A percentile compares a stretch with the other conserved stretches of the same genome.
phyloP scores from a whole-genome alignment of 2,888 invertebrate species.

The Anthrax anthrax region DNA sequence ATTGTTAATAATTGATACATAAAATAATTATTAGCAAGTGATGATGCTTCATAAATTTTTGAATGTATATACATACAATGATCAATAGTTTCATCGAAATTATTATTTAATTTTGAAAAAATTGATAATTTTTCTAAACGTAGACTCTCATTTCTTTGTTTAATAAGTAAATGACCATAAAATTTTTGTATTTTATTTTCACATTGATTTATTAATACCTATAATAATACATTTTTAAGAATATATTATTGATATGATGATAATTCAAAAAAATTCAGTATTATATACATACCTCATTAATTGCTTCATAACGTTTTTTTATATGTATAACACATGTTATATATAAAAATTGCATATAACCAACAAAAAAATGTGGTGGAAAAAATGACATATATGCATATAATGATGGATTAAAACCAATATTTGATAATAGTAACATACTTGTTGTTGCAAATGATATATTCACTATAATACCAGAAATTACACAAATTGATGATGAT shows the following conservation, averaged over 20 bases:
- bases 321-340: slow-evolving; percentile 16
- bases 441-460: slow-evolving; percentile 17
- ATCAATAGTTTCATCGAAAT: slow-evolving; percentile 25
- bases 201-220: background rate
- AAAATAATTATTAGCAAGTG: slow-evolving; percentile 33
- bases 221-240: no score
- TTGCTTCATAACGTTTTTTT: slow-evolving; percentile 17
- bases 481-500: slow-evolving; percentile 18
- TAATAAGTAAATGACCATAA: no score
- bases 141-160: no score
- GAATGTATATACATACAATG: slow-evolving; percentile 16
- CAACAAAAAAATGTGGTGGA: slow-evolving; percentile 21
- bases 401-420: slow-evolving; percentile 9
- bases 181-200: background rate
- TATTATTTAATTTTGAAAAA: slow-evolving; percentile 12
- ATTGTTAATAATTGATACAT: slow-evolving; percentile 33
- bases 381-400: slow-evolving; percentile 18
- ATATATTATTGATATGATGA: no score
- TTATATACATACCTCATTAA: slow-evolving; percentile 25
- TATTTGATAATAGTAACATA: slow-evolving; percentile 12
- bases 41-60: slow-evolving; percentile 31
- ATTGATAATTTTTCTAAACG: background rate
- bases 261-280: no score
- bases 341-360: slow-evolving; percentile 8
- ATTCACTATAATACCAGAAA: slow-evolving; percentile 19